Evolutionary conservation across 1,140 invertebrate genomes (phyloP), one percentile per base, ranked within the genome.

Genomic region (Drosophila insularis): DNA sequence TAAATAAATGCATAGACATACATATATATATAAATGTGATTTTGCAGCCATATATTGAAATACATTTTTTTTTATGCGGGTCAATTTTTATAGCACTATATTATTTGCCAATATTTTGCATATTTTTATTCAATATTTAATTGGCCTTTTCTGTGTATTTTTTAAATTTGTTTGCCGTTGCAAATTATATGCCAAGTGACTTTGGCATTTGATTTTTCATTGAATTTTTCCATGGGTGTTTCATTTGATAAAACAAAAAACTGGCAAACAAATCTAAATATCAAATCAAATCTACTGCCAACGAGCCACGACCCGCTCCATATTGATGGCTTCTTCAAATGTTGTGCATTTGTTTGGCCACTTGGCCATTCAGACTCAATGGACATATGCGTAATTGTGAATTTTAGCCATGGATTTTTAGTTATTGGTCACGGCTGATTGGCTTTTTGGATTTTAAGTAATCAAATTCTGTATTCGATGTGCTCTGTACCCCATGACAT

Each of bases 181-280:
- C 54, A 60, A 59, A 66, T 74, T 40, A 58, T 68, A 53, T 27
- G 17, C 23, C 40, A 63, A 63, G 60, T 14, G 66, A 70, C 17
- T 70, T 69, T 76, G 65, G 43, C 66, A 53, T 69, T 76, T 76
- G 74, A 76, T 76, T 76, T 76, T 74, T 74, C 67, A 74, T 74
- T 68, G 73, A 75, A 75, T 75, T 17, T 37, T 23, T 40, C 40
- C 14, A 65, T 59, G 39, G 68, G 37, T 72, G 69, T 17, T 39
- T 19, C 60, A 67, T 73, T 74, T 67, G 46, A 43, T 58, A 56
- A 46, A 46, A 46, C 43, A 46, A 17, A 46, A 46, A 14, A 0
- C 14, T 13, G 10, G 19, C 71, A 74, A 74, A 74, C 71, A 74
- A 67, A 63, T 50, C 19, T 53, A 37, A 58, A 75, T 68, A 75